These are phyloP conservation scores for Neria commutata DNA, from an alignment of 2,888 invertebrate genomes.

Conservation along the genomic window DNA sequence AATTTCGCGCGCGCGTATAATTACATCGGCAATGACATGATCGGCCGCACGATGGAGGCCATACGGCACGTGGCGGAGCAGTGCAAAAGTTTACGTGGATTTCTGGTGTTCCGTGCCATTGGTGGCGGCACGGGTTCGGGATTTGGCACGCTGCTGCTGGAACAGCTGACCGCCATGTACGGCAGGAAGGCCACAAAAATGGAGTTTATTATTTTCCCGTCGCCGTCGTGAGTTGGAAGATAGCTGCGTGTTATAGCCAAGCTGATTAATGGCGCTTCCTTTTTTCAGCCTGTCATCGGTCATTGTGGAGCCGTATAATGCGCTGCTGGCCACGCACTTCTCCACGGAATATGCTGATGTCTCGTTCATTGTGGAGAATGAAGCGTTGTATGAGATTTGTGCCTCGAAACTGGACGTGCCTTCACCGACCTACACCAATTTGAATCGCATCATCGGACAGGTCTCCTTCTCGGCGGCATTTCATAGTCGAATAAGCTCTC, in stretches of 20 bases:
- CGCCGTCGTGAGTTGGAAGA: constrained; percentile 71
- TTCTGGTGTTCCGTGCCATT: constrained; percentile 72
- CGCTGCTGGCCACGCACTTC: constrained; percentile 72
- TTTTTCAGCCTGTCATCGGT: constrained; percentile 68
- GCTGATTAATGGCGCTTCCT: not conserved
- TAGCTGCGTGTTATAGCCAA: not conserved
- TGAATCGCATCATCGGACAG: constrained; percentile 71
- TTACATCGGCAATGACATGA: constrained; percentile 76
- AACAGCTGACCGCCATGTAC: constrained; percentile 69
- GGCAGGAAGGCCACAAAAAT: constrained; percentile 67
- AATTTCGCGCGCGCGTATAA: constrained; percentile 85
- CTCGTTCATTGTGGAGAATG: constrained; percentile 77
- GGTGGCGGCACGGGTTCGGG: constrained; percentile 83
- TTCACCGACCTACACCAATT: constrained; percentile 83
- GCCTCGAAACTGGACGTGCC: constrained; percentile 74
- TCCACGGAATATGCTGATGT: constrained; percentile 74
- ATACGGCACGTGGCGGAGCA: constrained; percentile 70
- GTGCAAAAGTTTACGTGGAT: constrained; percentile 69
- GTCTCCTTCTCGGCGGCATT: too few species aligned
- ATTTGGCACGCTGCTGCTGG: constrained; percentile 72
- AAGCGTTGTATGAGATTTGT: constrained; percentile 79
- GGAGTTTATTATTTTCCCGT: constrained; percentile 81
- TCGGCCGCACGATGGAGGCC: constrained; percentile 75
- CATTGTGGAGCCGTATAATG: constrained; percentile 80
- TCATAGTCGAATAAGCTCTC: constrained; percentile 31